Evolutionary conservation across 2,888 invertebrate genomes (phyloP).

Genomic region (Drosophila suboccidentalis): DNA sequence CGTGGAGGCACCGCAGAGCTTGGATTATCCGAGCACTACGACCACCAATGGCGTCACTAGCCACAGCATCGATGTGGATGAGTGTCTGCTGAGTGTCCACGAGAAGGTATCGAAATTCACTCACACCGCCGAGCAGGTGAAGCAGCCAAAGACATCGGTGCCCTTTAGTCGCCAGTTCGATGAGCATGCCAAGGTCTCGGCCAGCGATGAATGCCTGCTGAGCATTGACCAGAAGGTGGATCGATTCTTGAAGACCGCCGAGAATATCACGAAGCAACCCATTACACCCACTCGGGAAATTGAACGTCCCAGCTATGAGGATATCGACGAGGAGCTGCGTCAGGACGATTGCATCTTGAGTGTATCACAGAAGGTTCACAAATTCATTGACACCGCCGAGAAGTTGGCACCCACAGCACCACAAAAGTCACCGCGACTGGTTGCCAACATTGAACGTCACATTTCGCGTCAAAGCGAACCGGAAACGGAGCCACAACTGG

Average conservation of each 20-base stretch:
- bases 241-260: slow-evolving; percentile 88
- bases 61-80: slow-evolving; percentile 86
- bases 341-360: slow-evolving; percentile 88
- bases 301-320: slow-evolving; percentile 87
- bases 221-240: slow-evolving; percentile 90
- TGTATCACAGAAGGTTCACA: slow-evolving; percentile 89
- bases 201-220: slow-evolving; percentile 87
- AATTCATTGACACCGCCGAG: slow-evolving; percentile 88
- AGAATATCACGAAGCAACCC: slow-evolving; percentile 86
- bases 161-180: slow-evolving; percentile 82
- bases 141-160: slow-evolving; percentile 84
- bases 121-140: slow-evolving; percentile 86
- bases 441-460: slow-evolving; percentile 85
- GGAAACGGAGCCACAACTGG: slow-evolving; percentile 65
- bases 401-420: slow-evolving; percentile 85
- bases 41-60: neutral
- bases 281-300: slow-evolving; percentile 73
- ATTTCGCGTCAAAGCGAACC: slow-evolving; percentile 83
- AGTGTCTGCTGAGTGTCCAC: slow-evolving; percentile 89
- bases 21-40: slow-evolving; percentile 77
- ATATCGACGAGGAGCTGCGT: slow-evolving; percentile 87
- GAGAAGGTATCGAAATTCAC: slow-evolving; percentile 90
- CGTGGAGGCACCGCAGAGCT: slow-evolving; percentile 87
- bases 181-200: slow-evolving; percentile 77
- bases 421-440: slow-evolving; percentile 86